A percentile compares a stretch with the other conserved stretches of the same genome.
Evolutionary conservation across 2,888 invertebrate genomes (phyloP).

Genomic region (Ormyrus labotus): DNA sequence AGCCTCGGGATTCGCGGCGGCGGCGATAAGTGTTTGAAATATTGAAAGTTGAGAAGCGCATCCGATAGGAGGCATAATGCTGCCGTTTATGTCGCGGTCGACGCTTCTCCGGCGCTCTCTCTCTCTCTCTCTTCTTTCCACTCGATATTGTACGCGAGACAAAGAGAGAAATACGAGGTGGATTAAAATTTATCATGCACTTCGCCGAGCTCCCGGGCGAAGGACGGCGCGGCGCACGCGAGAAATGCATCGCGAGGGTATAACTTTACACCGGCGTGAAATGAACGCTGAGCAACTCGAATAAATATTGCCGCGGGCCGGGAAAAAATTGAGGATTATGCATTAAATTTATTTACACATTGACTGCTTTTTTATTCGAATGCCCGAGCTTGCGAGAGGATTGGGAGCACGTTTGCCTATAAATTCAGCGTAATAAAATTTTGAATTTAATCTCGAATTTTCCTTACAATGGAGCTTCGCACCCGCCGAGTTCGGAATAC

Average conservation of each 20-base stretch:
- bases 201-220: constrained; percentile 8
- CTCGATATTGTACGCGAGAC: neutral
- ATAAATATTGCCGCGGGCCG: neutral
- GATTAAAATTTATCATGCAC: constrained; percentile 54
- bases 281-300: neutral
- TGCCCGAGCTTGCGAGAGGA: too few relatives aligned
- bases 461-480: too few relatives aligned
- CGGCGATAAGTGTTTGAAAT: constrained; percentile 74
- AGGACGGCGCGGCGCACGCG: neutral
- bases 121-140: too few relatives aligned
- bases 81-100: constrained; percentile 66
- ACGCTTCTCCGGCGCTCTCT: constrained; percentile 11
- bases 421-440: too few relatives aligned
- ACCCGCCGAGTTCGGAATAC: too few relatives aligned
- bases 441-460: too few relatives aligned
- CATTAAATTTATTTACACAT: too few relatives aligned
- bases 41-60: constrained; percentile 72
- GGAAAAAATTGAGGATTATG: too few relatives aligned
- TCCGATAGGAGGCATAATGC: constrained; percentile 65
- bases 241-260: neutral
- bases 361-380: too few relatives aligned
- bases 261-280: constrained; percentile 5
- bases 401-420: too few relatives aligned
- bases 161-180: constrained; percentile 26
- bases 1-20: constrained; percentile 55